These are phyloP conservation scores for Herpailurus yagouaroundi DNA, from an alignment of 2,113 vertebrate genomes.

Conservation along the genomic window DNA sequence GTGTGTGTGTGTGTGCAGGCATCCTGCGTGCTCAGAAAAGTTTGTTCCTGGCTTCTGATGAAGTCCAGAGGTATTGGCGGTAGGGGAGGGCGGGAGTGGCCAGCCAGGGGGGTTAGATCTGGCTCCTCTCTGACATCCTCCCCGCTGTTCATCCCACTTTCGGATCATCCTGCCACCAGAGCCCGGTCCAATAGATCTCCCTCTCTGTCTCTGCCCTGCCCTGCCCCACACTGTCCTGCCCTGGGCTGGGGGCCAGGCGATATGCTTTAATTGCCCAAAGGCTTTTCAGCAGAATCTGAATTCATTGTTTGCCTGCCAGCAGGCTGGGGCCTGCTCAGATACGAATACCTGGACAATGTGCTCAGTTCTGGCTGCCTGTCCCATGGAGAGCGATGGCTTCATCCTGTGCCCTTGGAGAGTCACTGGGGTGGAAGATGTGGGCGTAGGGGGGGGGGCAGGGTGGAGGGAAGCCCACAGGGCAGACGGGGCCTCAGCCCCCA, in stretches of 20 bases:
- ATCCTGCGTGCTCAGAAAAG: not conserved
- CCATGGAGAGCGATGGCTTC: not conserved
- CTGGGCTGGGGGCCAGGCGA: constrained; percentile 52
- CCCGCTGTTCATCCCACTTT: not conserved
- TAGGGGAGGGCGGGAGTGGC: not conserved
- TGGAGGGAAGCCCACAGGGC: not conserved
- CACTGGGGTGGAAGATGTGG: constrained; percentile 39
- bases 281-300: constrained; percentile 67
- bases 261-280: constrained; percentile 58
- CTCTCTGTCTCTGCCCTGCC: not conserved
- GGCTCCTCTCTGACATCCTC: not conserved
- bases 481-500: not conserved
- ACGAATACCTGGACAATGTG: constrained; percentile 59
- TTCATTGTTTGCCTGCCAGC: constrained; percentile 64
- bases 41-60: constrained; percentile 21
- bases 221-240: not conserved
- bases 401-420: constrained; percentile 44
- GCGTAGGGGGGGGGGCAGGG: not conserved
- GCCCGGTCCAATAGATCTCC: not conserved
- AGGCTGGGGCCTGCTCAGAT: constrained; percentile 15
- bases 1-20: not conserved
- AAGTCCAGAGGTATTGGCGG: not conserved
- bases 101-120: not conserved
- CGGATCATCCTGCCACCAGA: not conserved
- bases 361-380: not conserved